Percentiles rank a stretch among this genome's conserved stretches.
Evolutionary conservation across 2,888 invertebrate genomes (phyloP).

Genomic region (Laspeyria flexula): DNA sequence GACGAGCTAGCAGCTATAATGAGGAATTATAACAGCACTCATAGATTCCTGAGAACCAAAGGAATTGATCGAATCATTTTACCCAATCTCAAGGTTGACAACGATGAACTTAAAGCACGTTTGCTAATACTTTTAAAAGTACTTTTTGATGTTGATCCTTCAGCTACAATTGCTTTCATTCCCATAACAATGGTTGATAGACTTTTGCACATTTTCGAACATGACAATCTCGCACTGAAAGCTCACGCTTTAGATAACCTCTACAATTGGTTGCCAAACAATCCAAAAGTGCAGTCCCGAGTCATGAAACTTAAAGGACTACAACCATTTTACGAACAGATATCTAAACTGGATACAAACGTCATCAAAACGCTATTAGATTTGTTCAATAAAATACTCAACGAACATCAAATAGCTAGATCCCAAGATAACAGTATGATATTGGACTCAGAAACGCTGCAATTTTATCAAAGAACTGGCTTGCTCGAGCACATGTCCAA

Average conservation of each 20-base stretch:
- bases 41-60: constrained; percentile 61
- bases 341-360: constrained; percentile 57
- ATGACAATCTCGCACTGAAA: constrained; percentile 60
- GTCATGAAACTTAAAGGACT: constrained; percentile 72
- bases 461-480: constrained; percentile 66
- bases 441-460: constrained; percentile 49
- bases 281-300: constrained; percentile 65
- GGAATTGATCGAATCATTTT: constrained; percentile 61
- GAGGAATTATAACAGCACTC: constrained; percentile 50
- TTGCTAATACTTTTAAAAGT: constrained; percentile 56
- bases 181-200: constrained; percentile 61
- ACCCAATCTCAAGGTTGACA: constrained; percentile 43
- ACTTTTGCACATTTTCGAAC: constrained; percentile 67
- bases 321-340: constrained; percentile 68
- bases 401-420: constrained; percentile 62
- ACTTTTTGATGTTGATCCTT: constrained; percentile 60
- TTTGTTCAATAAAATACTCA: constrained; percentile 68
- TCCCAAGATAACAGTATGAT: constrained; percentile 42
- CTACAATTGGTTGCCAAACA: constrained; percentile 65
- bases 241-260: constrained; percentile 64
- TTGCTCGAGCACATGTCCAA: constrained; percentile 66
- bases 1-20: constrained; percentile 52
- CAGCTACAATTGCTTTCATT: constrained; percentile 50
- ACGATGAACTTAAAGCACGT: constrained; percentile 51
- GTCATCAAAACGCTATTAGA: constrained; percentile 58